Conservation (phyloP, 1,140 invertebrate genomes). For the Drosophila asahinai region DNA sequence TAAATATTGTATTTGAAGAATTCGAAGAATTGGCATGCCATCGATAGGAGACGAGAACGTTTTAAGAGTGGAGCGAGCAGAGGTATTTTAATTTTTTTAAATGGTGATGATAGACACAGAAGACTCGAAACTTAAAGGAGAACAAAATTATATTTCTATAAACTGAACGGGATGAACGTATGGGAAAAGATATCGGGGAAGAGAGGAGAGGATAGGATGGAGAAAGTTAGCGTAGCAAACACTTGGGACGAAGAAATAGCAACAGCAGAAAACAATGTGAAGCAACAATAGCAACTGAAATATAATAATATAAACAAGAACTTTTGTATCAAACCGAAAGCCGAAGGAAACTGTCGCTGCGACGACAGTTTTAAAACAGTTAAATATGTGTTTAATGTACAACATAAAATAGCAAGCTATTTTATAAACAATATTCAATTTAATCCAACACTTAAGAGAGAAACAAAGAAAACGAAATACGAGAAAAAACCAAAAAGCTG, state of each 20-base stretch:
- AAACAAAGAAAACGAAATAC: constrained; percentile 13
- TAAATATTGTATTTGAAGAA: constrained; percentile 76
- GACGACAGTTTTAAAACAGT: constrained; percentile 48
- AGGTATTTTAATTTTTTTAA: constrained; percentile 76
- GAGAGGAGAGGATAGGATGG: constrained; percentile 10
- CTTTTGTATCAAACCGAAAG: constrained; percentile 62
- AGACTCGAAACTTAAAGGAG: constrained; percentile 66
- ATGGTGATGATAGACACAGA: constrained; percentile 67
- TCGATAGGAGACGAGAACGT: constrained; percentile 3
- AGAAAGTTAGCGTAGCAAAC: constrained; percentile 67
- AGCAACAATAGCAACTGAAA: constrained; percentile 71
- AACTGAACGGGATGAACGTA: constrained; percentile 36
- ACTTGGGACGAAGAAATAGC: constrained; percentile 56
- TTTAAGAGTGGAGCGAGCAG: constrained; percentile 23
- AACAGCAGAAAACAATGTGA: constrained; percentile 62
- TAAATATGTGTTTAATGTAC: constrained; percentile 69
- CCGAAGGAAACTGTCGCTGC: constrained; percentile 38
- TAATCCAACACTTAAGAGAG: constrained; percentile 38
- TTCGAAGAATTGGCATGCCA: constrained; percentile 48
- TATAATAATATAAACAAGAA: constrained; percentile 39
- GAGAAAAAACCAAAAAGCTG: constrained; percentile 62
- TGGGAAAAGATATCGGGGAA: constrained; percentile 23
- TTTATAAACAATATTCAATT: constrained; percentile 70
- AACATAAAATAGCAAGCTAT: constrained; percentile 64
- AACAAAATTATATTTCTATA: constrained; percentile 77